phyloP scores from a whole-genome alignment of 2,113 vertebrate genomes.

The Accipiter virgatus region DNA sequence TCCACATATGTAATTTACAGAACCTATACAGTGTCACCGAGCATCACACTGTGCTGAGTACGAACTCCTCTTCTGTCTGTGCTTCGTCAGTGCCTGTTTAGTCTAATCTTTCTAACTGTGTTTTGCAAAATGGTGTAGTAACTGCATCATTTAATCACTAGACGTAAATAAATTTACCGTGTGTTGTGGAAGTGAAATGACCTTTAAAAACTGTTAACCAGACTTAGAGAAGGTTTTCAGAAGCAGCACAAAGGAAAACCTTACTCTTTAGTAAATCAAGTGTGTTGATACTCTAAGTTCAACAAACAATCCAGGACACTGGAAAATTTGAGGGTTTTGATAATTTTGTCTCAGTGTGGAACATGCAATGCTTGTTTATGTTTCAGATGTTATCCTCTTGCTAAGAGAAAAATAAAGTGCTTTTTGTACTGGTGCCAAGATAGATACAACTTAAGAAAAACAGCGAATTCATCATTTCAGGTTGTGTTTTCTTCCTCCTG shows the following conservation, averaged over 20 bases:
- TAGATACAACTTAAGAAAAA: background rate
- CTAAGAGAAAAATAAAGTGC: background rate
- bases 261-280: background rate
- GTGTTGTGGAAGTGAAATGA: background rate
- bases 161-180: fast-evolving
- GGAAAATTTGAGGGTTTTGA: background rate
- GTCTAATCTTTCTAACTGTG: background rate
- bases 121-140: background rate
- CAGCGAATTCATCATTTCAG: background rate
- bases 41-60: background rate
- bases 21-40: background rate
- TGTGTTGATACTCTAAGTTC: background rate
- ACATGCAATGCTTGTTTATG: background rate
- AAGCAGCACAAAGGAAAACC: background rate
- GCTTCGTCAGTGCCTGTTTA: background rate
- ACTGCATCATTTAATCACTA: background rate
- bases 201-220: background rate
- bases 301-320: background rate
- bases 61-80: fast-evolving
- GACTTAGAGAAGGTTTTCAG: background rate
- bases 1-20: background rate
- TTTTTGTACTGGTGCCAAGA: background rate
- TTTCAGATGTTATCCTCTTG: background rate
- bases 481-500: background rate
- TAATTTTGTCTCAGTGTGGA: background rate